Evolutionary conservation across 30 jellyfish, hydroid and myxozoan genomes (phyloP), one percentile per base, ranked within the genome.

Genomic region (Chrysaora quinquecirrha): DNA sequence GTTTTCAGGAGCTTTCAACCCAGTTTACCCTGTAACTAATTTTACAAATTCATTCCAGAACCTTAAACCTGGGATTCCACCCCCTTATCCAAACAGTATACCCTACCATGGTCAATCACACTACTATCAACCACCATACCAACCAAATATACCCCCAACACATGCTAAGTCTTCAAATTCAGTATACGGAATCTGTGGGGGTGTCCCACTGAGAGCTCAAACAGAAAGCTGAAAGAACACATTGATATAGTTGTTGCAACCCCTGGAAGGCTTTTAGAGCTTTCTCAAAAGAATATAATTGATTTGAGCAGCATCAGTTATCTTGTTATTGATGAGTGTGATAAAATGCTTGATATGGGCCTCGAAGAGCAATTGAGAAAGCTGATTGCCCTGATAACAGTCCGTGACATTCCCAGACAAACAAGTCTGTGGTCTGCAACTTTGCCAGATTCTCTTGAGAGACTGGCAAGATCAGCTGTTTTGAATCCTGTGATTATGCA

Each of bases 381-480:
- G 56, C 30, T 87, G 1, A 61, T 94, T 60, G 96, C 97, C 6
- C 38, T 67, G 62, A 68, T 80, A 11, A 48, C 80, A 24, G 35
- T 75, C 7, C 33, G 34, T 23, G 81, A 73, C 30, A 78, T 78
- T 10, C 84, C 89, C 3, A 64, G 93, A 19, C 96, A 88, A 33
- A 68, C 93, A 14, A 82, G 96, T 52, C 80, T 94, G 16, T 94
- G 97, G 97, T 94, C 99, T 63, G 99, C 99, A 6, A 94, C 99
- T 10, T 80, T 94, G 20, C 97, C 99, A 30, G 87, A 67, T 21
- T 70, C 93, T 21, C 83, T 94, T 32, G 96, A 87, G 73, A 62
- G 97, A 52, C 76, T 94, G 2, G 99, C 99, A 49, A 65, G 97
- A 34, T 87, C 99, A 14, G 95, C 97, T 11, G 97, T 88, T 19